Evolutionary conservation across 2,797 vertebrate species (phyloP).

Genomic region (Steatocranus sp.): DNA sequence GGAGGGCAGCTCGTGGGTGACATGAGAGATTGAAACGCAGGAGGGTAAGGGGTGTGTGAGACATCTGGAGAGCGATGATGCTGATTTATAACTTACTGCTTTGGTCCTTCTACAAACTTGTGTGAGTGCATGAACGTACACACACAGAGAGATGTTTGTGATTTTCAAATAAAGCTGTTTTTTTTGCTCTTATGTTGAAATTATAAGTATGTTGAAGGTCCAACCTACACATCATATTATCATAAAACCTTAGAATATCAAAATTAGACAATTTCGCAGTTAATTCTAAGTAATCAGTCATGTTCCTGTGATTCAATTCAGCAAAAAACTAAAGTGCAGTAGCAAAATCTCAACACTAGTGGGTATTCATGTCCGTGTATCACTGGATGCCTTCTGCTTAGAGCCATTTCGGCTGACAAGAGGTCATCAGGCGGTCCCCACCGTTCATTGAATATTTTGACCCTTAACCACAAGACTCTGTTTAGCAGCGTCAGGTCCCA

Average conservation of each 20-base stretch:
- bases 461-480: background rate
- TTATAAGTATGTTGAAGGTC: background rate
- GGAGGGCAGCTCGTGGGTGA: constrained; percentile 38
- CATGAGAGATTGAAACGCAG: constrained; percentile 46
- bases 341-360: background rate
- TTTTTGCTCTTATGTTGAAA: background rate
- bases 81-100: constrained; percentile 24
- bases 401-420: background rate
- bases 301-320: background rate
- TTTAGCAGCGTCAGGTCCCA: background rate
- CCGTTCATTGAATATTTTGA: background rate
- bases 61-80: constrained; percentile 62
- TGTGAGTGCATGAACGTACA: background rate
- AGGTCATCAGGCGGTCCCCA: background rate
- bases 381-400: background rate
- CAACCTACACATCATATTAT: no score
- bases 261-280: background rate
- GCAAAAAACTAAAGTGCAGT: background rate
- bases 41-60: background rate
- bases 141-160: no score
- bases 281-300: background rate
- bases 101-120: background rate
- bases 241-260: background rate
- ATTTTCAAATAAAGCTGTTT: background rate
- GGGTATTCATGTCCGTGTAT: background rate